Base-by-base conservation (phyloP, 2,113 vertebrate genomes). In the Myxocyprinus asiaticus region DNA sequence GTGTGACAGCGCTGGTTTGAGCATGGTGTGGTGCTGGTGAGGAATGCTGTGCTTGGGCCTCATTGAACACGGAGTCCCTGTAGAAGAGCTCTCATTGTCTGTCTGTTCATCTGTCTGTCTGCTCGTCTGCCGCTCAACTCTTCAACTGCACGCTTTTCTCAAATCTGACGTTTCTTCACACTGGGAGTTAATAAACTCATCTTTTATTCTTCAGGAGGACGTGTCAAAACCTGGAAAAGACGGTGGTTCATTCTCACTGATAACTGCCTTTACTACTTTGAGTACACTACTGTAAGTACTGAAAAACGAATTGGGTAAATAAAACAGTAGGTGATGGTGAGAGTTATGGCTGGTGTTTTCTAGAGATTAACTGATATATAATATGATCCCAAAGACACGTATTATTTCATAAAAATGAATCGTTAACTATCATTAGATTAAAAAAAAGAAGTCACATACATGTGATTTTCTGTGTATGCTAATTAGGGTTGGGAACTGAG, bases 191-290 rank as follows among this genome's bases (percentile, higher is more conserved):
- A 94, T 88, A 92, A 84, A 4, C 9, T 47, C 76, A 82, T 63
- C 68, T 7, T 89, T 78, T 90, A 75, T 88, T 87, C 85, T 67
- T 17, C 92, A 99, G 98, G 98, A 59, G 98, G 98, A 88, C 91
- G 98, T 62, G 97, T 99, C 73, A 99, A 99, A 92, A 99, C 98
- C 1, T 99, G 98, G 98, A 98, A 98, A 83, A 91, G 98, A 4
- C 95, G 98, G 79, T 99, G 98, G 98, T 99, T 99, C 89, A 99
- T 99, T 79, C 94, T 99, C 85, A 99, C 98, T 0, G 98, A 99
- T 86, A 99, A 98, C 93, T 99, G 98, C 90, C 95, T 99, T 2
- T 99, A 99, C 92, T 99, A 99, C 94, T 99, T 99, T 15, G 98
- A 99, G 82, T 99, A 97, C 87, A 99, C 98, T 0, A 99, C 98